Evolutionary conservation across 2,113 vertebrate species (phyloP).

Genomic region (Aldabrachelys gigantea): DNA sequence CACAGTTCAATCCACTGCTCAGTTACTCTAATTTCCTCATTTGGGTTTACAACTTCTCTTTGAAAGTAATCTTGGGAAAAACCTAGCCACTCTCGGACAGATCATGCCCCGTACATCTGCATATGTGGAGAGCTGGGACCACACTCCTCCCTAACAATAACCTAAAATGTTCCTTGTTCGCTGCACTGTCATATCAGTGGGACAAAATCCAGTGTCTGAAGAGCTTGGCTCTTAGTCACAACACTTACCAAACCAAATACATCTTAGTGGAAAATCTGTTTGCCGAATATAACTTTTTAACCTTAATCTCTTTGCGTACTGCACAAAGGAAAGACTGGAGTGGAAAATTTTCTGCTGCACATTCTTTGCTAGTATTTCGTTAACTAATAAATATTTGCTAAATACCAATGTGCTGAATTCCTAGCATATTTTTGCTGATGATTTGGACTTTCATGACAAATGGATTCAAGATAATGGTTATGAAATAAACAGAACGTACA

Average conservation of each 20-base stretch:
- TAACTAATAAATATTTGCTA: slow-evolving; percentile 59
- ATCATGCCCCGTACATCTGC: background rate
- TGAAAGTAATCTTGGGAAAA: background rate
- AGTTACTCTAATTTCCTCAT: background rate
- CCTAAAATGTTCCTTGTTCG: background rate
- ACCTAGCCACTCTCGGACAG: rapidly evolving
- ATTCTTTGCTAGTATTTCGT: slow-evolving; percentile 21
- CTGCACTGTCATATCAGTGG: background rate
- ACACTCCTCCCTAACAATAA: background rate
- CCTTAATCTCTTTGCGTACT: background rate
- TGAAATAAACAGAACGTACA: slow-evolving; percentile 22
- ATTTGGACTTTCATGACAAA: slow-evolving; percentile 35
- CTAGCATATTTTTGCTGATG: slow-evolving; percentile 66
- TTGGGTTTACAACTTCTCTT: background rate
- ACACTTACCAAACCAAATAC: background rate
- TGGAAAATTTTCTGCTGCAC: background rate
- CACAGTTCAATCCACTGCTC: background rate
- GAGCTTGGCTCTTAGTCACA: slow-evolving; percentile 1
- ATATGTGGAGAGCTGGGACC: background rate
- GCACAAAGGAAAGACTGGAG: background rate
- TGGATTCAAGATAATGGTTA: slow-evolving; percentile 50
- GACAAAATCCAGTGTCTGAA: slow-evolving; percentile 18
- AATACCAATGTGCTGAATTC: slow-evolving; percentile 57
- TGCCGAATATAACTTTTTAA: slow-evolving; percentile 27
- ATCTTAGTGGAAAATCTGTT: slow-evolving; percentile 33